Conservation (phyloP, 2,888 invertebrate species). For the Chamaedrilus cognettii region DNA sequence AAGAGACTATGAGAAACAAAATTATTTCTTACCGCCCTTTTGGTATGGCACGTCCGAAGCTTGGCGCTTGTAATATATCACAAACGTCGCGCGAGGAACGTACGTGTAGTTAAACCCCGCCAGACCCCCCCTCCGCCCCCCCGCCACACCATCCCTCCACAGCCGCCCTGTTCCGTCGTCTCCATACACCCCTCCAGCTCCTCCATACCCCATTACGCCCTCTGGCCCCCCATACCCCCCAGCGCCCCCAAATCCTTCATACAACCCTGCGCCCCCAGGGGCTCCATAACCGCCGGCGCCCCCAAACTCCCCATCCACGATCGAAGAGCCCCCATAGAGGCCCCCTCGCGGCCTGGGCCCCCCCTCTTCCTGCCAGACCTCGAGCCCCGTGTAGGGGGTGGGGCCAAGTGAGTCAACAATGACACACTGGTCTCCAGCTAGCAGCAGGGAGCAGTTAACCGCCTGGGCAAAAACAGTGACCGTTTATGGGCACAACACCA, state of each 20-base stretch:
- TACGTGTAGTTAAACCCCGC: conserved; percentile 6
- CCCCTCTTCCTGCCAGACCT: too few species aligned
- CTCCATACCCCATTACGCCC: too few species aligned
- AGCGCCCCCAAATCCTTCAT: too few species aligned
- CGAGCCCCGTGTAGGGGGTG: conserved; percentile 11
- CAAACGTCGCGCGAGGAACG: conserved; percentile 24
- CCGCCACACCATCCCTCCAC: not conserved
- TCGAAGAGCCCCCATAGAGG: not conserved
- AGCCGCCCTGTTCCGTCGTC: too few species aligned
- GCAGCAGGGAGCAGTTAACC: conserved; percentile 35
- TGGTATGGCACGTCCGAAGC: not conserved
- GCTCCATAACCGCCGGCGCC: too few species aligned
- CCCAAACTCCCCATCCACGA: not conserved
- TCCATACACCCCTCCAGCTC: too few species aligned
- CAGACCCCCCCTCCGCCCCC: not conserved
- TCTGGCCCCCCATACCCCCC: too few species aligned
- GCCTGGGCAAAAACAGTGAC: too few species aligned
- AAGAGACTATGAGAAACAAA: too few species aligned
- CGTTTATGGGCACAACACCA: too few species aligned
- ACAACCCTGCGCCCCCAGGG: too few species aligned
- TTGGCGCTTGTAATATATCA: conserved; percentile 24
- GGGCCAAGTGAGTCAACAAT: conserved; percentile 18
- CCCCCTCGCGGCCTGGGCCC: too few species aligned
- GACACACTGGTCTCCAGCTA: conserved; percentile 27
- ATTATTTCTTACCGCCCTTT: not conserved